These are phyloP conservation scores for Coregonus ussuriensis DNA, from an alignment of 2,797 vertebrate genomes.

Conservation along the genomic window DNA sequence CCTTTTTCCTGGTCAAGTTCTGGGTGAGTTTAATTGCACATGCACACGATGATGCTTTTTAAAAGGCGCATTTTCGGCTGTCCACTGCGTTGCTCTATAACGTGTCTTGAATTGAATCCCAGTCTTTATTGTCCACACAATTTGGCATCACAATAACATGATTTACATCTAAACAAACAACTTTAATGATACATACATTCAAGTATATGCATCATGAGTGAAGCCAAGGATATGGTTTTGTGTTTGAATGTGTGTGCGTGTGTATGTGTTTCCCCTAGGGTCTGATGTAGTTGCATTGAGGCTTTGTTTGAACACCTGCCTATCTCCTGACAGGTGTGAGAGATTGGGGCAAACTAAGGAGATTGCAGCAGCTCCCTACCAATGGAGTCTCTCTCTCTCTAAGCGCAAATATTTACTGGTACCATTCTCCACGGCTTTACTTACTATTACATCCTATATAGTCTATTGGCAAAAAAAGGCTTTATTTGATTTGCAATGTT, in stretches of 20 bases:
- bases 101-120: neutral
- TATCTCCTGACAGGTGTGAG: conserved; percentile 48
- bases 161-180: neutral
- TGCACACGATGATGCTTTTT: neutral
- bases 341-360: conserved; percentile 21
- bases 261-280: conserved; percentile 7
- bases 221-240: conserved; percentile 1
- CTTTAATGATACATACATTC: neutral
- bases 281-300: conserved; percentile 47
- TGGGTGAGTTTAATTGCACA: conserved; percentile 83
- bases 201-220: too few relatives aligned
- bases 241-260: conserved; percentile 22
- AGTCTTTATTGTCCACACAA: neutral
- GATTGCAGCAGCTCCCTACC: neutral
- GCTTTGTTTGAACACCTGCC: conserved; percentile 81
- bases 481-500: neutral
- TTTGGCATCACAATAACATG: neutral
- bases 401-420: neutral
- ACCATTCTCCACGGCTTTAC: neutral
- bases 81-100: neutral
- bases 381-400: neutral
- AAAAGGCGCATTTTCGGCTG: too few relatives aligned
- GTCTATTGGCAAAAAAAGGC: neutral
- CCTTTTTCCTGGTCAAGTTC: conserved; percentile 98
- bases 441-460: neutral